Evolutionary conservation across 2,888 invertebrate species (phyloP).

Genomic region (Terebella lapidaria): DNA sequence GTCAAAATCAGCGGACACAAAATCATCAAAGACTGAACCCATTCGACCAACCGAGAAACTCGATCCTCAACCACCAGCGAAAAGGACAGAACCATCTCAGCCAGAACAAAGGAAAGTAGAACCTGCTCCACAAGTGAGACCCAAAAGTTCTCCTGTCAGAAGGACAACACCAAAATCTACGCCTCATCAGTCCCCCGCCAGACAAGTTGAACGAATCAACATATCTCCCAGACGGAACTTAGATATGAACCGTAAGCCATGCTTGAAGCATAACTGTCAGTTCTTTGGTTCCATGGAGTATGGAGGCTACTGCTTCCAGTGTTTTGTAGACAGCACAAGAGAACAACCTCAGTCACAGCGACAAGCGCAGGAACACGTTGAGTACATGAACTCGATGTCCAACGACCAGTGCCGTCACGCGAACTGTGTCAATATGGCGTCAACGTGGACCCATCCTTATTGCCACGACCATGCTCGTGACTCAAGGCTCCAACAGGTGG

Average conservation of each 20-base stretch:
- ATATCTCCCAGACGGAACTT: too few relatives aligned
- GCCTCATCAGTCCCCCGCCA: too few relatives aligned
- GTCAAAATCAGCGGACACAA: too few relatives aligned
- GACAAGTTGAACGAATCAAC: too few relatives aligned
- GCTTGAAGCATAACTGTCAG: neutral
- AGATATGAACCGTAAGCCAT: neutral
- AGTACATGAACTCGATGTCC: neutral
- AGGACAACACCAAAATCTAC: too few relatives aligned
- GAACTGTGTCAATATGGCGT: neutral
- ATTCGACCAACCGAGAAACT: neutral
- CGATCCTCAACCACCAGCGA: neutral
- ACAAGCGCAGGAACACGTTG: too few relatives aligned
- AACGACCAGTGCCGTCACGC: neutral
- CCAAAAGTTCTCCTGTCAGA: neutral
- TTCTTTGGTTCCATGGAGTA: neutral
- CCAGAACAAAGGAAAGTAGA: neutral
- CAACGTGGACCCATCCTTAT: neutral
- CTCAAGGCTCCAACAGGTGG: neutral
- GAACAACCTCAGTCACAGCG: too few relatives aligned
- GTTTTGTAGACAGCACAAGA: too few relatives aligned
- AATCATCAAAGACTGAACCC: neutral
- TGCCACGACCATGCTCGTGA: neutral
- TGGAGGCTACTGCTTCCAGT: neutral
- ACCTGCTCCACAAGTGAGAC: neutral
- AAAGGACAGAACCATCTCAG: neutral